Percentiles rank a stretch among this genome's conserved stretches.
Evolutionary conservation across 1,140 invertebrate genomes (phyloP).

Genomic region (Drosophila sucinea): DNA sequence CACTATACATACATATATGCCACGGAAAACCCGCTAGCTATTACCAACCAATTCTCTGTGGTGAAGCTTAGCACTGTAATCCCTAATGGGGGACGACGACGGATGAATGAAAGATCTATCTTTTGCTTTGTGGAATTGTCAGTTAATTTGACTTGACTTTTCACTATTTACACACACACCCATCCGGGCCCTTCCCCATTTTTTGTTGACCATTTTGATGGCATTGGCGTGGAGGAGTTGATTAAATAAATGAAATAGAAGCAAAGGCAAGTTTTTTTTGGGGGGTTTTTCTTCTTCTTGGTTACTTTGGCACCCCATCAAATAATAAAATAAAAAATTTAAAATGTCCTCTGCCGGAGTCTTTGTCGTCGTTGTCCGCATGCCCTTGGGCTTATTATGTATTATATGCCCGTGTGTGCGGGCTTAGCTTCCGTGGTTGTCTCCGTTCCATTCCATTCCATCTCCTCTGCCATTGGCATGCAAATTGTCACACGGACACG

Average conservation of each 20-base stretch:
- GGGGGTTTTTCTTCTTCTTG: slow-evolving; percentile 5
- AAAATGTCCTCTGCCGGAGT: slow-evolving; percentile 45
- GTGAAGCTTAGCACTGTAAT: neutral
- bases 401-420: slow-evolving; percentile 36
- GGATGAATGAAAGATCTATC: slow-evolving; percentile 21
- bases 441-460: neutral
- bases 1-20: neutral
- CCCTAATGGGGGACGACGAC: neutral
- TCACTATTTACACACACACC: neutral
- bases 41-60: neutral
- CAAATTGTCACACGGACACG: slow-evolving; percentile 62
- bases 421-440: slow-evolving; percentile 4
- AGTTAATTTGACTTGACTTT: slow-evolving; percentile 47
- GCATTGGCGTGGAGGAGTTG: slow-evolving; percentile 31
- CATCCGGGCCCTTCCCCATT: neutral
- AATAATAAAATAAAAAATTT: slow-evolving; percentile 66
- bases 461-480: slow-evolving; percentile 29
- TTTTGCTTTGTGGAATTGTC: slow-evolving; percentile 31
- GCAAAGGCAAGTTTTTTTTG: slow-evolving; percentile 10
- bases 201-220: slow-evolving; percentile 45
- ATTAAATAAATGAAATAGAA: slow-evolving; percentile 52
- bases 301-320: slow-evolving; percentile 41
- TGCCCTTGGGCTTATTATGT: slow-evolving; percentile 78
- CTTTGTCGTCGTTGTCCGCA: slow-evolving; percentile 52
- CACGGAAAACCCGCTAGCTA: neutral